Evolutionary conservation across 2,113 vertebrate species (phyloP).

Genomic region (Eira barbara): DNA sequence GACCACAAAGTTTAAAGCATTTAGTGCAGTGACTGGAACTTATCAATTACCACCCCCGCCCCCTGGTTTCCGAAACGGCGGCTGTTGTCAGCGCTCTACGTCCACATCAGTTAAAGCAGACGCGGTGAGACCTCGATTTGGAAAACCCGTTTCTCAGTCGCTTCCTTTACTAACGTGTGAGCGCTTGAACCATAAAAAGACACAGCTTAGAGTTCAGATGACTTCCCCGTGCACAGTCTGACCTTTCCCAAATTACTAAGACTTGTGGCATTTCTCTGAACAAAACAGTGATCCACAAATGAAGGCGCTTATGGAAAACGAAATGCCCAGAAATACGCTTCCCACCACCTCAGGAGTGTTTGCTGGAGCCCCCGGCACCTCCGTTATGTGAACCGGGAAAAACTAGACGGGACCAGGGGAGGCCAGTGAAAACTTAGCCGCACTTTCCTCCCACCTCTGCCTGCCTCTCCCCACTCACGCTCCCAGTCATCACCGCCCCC

Average conservation of each 20-base stretch:
- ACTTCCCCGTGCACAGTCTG: neutral
- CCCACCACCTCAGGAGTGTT: too few relatives aligned
- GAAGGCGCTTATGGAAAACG: neutral
- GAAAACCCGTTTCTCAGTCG: neutral
- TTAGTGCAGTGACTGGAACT: neutral
- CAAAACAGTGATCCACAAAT: neutral
- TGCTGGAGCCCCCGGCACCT: too few relatives aligned
- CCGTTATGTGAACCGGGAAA: neutral
- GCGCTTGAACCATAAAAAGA: constrained; percentile 3
- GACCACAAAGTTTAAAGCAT: neutral
- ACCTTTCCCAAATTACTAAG: constrained; percentile 40
- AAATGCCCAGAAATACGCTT: neutral
- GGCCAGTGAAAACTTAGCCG: neutral
- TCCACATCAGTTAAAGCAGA: neutral
- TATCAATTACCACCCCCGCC: neutral
- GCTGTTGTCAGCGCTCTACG: neutral
- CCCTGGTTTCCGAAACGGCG: neutral
- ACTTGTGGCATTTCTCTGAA: constrained; percentile 25
- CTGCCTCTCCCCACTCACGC: neutral
- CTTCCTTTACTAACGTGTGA: neutral
- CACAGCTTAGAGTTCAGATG: neutral
- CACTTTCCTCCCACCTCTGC: too few relatives aligned
- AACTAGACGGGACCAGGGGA: accelerated
- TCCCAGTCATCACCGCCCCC: neutral
- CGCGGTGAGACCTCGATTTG: neutral